phyloP scores from a whole-genome alignment of 2,113 vertebrate species.

The Tetraodon nigroviridis region DNA sequence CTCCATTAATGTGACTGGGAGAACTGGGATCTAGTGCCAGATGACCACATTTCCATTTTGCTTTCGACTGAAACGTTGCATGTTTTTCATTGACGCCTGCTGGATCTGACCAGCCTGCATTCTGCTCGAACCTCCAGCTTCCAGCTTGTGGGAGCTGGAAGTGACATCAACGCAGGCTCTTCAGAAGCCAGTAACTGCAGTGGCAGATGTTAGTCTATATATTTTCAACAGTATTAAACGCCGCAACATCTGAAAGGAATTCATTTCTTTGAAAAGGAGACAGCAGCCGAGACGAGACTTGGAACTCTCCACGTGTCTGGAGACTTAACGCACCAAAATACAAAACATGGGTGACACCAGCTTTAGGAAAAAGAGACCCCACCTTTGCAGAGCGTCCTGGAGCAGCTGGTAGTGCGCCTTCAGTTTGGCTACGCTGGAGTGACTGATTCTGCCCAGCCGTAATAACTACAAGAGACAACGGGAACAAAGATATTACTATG shows the following conservation, averaged over 20 bases:
- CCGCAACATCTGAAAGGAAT: conserved; percentile 4
- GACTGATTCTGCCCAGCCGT: conserved; percentile 77
- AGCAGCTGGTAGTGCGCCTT: conserved; percentile 78
- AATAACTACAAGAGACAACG: conserved; percentile 71
- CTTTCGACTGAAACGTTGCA: neutral
- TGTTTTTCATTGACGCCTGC: conserved; percentile 2
- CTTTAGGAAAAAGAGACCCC: conserved; percentile 13
- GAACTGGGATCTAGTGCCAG: neutral
- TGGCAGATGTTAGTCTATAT: neutral
- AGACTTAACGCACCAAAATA: neutral
- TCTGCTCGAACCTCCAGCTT: neutral
- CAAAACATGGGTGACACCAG: neutral
- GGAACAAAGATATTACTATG: conserved; percentile 20
- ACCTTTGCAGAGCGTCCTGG: conserved; percentile 81
- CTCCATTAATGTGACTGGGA: too few relatives aligned
- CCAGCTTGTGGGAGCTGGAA: conserved; percentile 5
- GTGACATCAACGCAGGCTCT: neutral
- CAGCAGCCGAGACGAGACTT: neutral
- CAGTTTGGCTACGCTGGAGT: conserved; percentile 73
- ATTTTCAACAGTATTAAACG: neutral
- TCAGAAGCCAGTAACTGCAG: conserved; percentile 6
- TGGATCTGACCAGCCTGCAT: neutral
- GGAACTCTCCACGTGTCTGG: neutral
- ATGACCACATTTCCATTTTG: conserved; percentile 12
- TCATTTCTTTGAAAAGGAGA: conserved; percentile 20